Percentiles rank a stretch among this genome's conserved stretches.
These are phyloP conservation scores for Erpetoichthys calabaricus DNA, from an alignment of 2,797 vertebrate species.

Conservation along the genomic window DNA sequence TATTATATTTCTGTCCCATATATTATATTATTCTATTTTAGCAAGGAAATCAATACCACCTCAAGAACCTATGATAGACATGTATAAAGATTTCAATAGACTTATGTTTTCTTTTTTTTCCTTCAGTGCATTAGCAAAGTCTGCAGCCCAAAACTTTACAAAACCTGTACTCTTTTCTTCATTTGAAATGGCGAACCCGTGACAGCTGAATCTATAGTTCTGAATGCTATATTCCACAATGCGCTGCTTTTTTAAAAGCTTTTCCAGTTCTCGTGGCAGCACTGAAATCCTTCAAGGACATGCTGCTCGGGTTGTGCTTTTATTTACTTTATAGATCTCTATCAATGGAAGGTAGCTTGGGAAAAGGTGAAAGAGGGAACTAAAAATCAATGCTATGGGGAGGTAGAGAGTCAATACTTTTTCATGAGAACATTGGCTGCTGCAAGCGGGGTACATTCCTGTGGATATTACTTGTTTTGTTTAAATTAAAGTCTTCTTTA, in stretches of 20 bases:
- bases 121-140: too few species aligned
- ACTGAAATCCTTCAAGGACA: neutral
- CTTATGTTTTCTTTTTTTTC: too few species aligned
- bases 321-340: slow-evolving; percentile 46
- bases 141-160: too few species aligned
- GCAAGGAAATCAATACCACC: too few species aligned
- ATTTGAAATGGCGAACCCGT: neutral
- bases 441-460: slow-evolving; percentile 15
- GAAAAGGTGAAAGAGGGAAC: slow-evolving; percentile 38
- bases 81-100: too few species aligned
- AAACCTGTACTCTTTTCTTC: too few species aligned
- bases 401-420: slow-evolving; percentile 31
- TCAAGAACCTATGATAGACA: too few species aligned
- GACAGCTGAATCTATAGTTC: neutral
- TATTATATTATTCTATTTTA: too few species aligned
- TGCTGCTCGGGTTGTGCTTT: slow-evolving; percentile 18
- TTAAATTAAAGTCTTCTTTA: slow-evolving; percentile 11
- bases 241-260: slow-evolving; percentile 1
- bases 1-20: too few species aligned
- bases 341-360: slow-evolving; percentile 42
- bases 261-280: neutral
- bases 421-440: slow-evolving; percentile 18
- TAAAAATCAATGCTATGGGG: slow-evolving; percentile 42
- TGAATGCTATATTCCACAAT: neutral
- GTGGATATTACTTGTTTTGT: slow-evolving; percentile 11